Evolutionary conservation across 2,113 vertebrate species (phyloP), one percentile per base, ranked within the genome.

Genomic region (Corythornis vintsioides): DNA sequence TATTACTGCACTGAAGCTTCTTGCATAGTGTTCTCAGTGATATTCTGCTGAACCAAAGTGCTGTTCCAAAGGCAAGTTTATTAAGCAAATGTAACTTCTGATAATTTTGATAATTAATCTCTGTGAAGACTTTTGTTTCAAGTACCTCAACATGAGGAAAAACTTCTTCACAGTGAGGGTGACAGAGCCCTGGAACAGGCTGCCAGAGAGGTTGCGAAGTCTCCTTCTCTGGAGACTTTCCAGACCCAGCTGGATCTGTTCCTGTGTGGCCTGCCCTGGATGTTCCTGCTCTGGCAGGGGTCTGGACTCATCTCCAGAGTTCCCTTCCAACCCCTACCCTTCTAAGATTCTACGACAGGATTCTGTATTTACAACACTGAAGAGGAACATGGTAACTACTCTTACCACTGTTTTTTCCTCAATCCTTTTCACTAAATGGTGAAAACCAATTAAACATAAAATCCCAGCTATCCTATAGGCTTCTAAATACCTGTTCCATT

Each of bases 401-500:
- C 96, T 97, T 97, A 97, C 91, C 96, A 87, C 79, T 71, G 28
- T 59, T 90, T 60, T 60, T 87, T 83, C 76, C 86, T 96, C 88
- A 57, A 70, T 85, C 55, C 43, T 94, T 97, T 94, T 69, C 86
- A 95, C 55, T 94, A 94, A 93, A 72, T 10, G 65, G 66, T 60
- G 86, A 91, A 86, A 88, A 90, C 14, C 70, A 79, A 77, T 57
- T 72, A 61, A 92, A 82, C 72, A 88, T 59, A 95, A 94, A 94
- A 96, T 93, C 90, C 96, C 81, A 93, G 86, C 92, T 97, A 75
- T 29, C 82, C 96, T 94, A 84, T 7, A 88, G 83, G 22, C 93
- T 91, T 88, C 94, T 97, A 89, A 97, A 96, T 97, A 97, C 94
- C 97, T 97, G 93, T 59, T 82, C 91, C 93, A 95, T 89, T 94